Base-by-base conservation (phyloP, 2,797 vertebrate species). In the Kryptolebias ocellatus region DNA sequence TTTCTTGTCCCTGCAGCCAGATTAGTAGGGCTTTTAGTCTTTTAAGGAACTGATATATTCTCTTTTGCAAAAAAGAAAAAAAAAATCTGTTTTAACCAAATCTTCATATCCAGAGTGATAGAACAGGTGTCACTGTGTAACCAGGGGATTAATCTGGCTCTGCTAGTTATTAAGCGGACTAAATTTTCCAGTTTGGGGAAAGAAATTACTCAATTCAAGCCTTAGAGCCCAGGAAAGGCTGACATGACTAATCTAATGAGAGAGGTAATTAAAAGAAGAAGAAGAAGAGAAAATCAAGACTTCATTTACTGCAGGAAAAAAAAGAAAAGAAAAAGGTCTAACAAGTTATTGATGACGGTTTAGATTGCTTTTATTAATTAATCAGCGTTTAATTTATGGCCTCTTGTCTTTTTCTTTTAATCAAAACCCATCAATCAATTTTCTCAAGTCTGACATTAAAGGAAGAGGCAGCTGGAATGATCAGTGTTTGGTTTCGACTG, bases 221-320 rank as follows among this genome's bases (percentile, higher is more conserved):
- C 14, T 62, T 34, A 70, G 45, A 64, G 18, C 51, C 16, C 49
- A 39, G 63, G 46, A 16, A 63, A 70, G 17, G 61, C 60, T 58
- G 34, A 4, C 1, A 65, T 72, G 60, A 53, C 64, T 80, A 69
- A 31, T 60, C 64, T 37, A 56, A 66, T 31, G 34, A 74, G 54
- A 9, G 17, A 72, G 24, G 55, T 70, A 80, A 82, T 76, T 42
- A 42, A 57, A 85, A 83, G 65, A 82, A 81, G 80, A 80, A 81
- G 80, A 80, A 68, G 17, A 51, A 45, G 51, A 77, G 31, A 62
- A 75, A 80, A 84, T 50, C 7, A 4, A 86, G 74, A 64, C 57
- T 50, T 3, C 49, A 54, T 71, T 69, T 64, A 34, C 57, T 71
- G 39, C 66, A 70, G 20, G 5, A 59, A 10, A 58, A 11, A 1